Conservation (phyloP, 2,113 vertebrate genomes). For the Loxodonta africana region DNA sequence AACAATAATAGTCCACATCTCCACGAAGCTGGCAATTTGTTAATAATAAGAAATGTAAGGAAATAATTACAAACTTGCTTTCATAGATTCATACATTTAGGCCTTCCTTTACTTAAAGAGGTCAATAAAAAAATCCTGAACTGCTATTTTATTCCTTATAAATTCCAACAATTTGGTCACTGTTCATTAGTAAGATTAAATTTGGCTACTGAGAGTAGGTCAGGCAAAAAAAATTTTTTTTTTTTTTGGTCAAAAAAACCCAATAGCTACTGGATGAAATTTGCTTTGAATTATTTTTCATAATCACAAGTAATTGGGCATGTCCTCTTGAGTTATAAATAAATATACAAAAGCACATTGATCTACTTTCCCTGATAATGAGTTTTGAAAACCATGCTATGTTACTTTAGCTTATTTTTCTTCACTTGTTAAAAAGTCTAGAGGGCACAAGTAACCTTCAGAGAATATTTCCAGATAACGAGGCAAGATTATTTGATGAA, state of each 20-base stretch:
- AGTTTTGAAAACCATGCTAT: slow-evolving; percentile 75
- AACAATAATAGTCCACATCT: not conserved
- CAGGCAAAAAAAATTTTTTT: slow-evolving; percentile 54
- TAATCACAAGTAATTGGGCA: slow-evolving; percentile 79
- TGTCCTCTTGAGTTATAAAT: slow-evolving; percentile 72
- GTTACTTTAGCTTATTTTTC: slow-evolving; percentile 67
- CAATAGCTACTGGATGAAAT: slow-evolving; percentile 62
- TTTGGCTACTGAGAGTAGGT: slow-evolving; percentile 54
- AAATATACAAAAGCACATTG: slow-evolving; percentile 69
- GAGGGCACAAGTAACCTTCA: slow-evolving; percentile 67
- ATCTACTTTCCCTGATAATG: slow-evolving; percentile 74
- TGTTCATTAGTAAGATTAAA: slow-evolving; percentile 72
- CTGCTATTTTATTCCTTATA: slow-evolving; percentile 45
- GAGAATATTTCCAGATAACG: slow-evolving; percentile 63
- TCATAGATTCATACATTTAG: slow-evolving; percentile 50
- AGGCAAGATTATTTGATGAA: slow-evolving; percentile 54
- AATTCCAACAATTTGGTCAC: slow-evolving; percentile 57
- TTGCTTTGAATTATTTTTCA: slow-evolving; percentile 74
- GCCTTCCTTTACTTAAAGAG: slow-evolving; percentile 56
- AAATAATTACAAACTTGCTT: slow-evolving; percentile 14
- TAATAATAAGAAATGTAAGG: slow-evolving; percentile 43
- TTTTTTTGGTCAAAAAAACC: slow-evolving; percentile 29
- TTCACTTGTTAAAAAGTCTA: slow-evolving; percentile 74
- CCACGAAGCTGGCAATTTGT: not conserved
- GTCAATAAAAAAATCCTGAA: slow-evolving; percentile 24